Base-by-base conservation (phyloP, 1,140 invertebrate genomes). In the Eupeodes corollae region DNA sequence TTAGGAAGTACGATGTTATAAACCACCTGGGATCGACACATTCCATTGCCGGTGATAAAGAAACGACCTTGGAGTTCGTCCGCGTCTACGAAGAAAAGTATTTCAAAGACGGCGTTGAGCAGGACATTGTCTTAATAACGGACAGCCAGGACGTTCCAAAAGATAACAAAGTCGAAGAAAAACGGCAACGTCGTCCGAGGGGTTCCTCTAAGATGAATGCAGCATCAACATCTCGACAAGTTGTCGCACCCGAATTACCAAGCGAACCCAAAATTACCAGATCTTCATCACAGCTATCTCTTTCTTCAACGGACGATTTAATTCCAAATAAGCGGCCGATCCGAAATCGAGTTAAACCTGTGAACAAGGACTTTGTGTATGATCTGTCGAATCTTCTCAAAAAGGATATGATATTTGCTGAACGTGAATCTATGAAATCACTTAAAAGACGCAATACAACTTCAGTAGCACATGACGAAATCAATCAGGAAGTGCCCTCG, bases 291-390 rank as follows among this genome's bases (percentile, higher is more conserved):
- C 21, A 26, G 8, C 8, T 26, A 3, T 42, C 42, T 26, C 8
- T 43, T 5, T 43, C 42, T 5, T 43, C 42, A 32, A 43, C 10
- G 5, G 42, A 43, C 18, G 46, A 31, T 16, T 26, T 8, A 8
- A 26, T 26, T 26, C 21, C 31, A 2, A 53, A 60, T 15, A 63
- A 61, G 34, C 58, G 80, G 52, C 79, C 80, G 8, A 72, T 76
- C 10, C 70, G 80, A 31, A 82, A 79, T 58, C 75, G 77, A 39
- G 71, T 78, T 5, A 82, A 78, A 63, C 73, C 72, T 1, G 73
- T 79, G 47, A 76, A 78, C 56, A 76, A 79, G 52, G 79, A 83
- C 66, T 83, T 82, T 61, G 77, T 82, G 47, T 82, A 83, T 57
- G 79, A 82, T 64, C 59, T 79, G 47, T 72, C 71, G n/a, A 71